These are phyloP conservation scores for Simalia tracyae DNA, from an alignment of 2,797 vertebrate species.

Conservation along the genomic window DNA sequence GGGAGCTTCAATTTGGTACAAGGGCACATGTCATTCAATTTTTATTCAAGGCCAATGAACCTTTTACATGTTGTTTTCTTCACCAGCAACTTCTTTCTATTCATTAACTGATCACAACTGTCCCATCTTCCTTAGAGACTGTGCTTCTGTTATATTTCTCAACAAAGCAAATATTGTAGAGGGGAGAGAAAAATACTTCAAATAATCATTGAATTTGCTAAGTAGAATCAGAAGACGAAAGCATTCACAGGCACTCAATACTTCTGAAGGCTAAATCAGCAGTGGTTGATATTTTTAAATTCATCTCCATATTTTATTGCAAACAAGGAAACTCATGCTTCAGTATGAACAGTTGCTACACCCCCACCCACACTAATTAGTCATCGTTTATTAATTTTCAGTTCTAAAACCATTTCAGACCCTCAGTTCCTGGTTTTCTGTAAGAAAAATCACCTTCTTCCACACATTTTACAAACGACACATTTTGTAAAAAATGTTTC, in stretches of 20 bases:
- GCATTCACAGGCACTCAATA: neutral
- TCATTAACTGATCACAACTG: neutral
- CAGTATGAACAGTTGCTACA: neutral
- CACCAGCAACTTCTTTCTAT: neutral
- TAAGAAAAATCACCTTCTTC: neutral
- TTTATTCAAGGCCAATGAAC: neutral
- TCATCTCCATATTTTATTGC: neutral
- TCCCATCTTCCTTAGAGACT: neutral
- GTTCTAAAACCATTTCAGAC: neutral
- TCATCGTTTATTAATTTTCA: neutral
- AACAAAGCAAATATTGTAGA: neutral
- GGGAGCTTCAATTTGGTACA: neutral
- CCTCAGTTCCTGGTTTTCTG: fast-evolving
- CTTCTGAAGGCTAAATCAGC: neutral
- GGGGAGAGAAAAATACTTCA: neutral
- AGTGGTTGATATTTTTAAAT: neutral
- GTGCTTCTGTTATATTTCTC: neutral
- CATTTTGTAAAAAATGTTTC: neutral
- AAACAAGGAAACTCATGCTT: neutral
- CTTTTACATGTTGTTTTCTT: neutral
- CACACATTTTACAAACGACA: neutral
- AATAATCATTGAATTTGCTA: neutral
- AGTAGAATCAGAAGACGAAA: neutral
- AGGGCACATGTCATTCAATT: neutral
- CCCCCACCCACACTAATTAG: neutral